These are phyloP conservation scores for Caradrina kadenii DNA, from an alignment of 2,888 invertebrate species.

Conservation along the genomic window DNA sequence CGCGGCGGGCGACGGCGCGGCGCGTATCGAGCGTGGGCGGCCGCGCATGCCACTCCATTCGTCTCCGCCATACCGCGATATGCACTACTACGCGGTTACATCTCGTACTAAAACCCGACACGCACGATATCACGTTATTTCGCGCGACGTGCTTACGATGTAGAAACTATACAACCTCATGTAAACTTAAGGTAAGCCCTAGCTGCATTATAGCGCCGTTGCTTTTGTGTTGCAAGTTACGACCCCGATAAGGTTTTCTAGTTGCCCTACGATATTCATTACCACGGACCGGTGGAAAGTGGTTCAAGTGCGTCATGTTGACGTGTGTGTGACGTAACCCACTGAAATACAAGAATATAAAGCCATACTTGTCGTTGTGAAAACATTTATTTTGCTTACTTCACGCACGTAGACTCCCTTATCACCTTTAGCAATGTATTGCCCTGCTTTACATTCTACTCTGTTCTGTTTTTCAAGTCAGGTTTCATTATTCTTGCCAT, in stretches of 20 bases:
- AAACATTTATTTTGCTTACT: conserved; percentile 12
- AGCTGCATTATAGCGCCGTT: conserved; percentile 28
- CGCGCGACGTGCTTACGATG: conserved; percentile 74
- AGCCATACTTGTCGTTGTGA: conserved; percentile 19
- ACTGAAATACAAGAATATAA: conserved; percentile 60
- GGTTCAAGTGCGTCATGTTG: conserved; percentile 76
- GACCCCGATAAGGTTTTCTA: conserved; percentile 20
- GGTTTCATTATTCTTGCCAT: conserved; percentile 2
- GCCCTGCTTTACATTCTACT: background rate
- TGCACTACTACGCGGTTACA: conserved; percentile 75
- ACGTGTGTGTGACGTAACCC: conserved; percentile 79
- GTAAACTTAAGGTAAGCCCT: conserved; percentile 77
- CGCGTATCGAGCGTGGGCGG: conserved; percentile 88
- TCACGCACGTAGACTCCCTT: background rate
- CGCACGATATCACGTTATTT: conserved; percentile 68
- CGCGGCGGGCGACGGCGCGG: conserved; percentile 63
- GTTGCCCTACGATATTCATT: conserved; percentile 57
- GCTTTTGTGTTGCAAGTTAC: conserved; percentile 30
- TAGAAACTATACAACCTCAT: conserved; percentile 71
- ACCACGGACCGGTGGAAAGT: conserved; percentile 65
- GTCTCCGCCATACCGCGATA: conserved; percentile 74
- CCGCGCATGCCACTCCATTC: conserved; percentile 78
- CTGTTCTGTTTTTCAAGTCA: background rate
- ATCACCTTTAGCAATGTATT: conserved; percentile 6
- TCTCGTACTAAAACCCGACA: conserved; percentile 68